Percentiles rank a stretch among this genome's conserved stretches.
phyloP scores from a whole-genome alignment of 2,888 invertebrate genomes.

The Agrypnus murinus region DNA sequence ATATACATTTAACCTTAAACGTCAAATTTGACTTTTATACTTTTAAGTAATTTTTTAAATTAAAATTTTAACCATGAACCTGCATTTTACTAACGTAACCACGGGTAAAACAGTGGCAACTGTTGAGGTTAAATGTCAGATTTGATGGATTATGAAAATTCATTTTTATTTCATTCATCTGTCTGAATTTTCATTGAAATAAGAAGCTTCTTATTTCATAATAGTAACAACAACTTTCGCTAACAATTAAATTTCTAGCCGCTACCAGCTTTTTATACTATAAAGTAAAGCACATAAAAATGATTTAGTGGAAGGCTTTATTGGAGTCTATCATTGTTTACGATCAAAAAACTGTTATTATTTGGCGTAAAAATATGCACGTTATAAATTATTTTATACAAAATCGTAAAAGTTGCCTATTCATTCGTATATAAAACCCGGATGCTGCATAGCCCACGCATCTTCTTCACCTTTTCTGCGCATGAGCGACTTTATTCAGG shows the following conservation, averaged over 20 bases:
- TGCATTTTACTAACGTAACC: not conserved
- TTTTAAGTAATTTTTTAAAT: slow-evolving; percentile 3
- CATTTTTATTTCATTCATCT: slow-evolving; percentile 13
- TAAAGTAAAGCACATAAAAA: too few relatives aligned
- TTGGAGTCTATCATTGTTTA: not conserved
- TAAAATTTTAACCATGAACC: slow-evolving; percentile 12
- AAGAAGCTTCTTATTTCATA: not conserved
- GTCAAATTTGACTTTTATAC: not conserved
- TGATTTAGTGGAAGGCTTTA: not conserved
- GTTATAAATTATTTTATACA: slow-evolving; percentile 6
- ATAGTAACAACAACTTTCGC: not conserved
- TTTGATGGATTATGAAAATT: slow-evolving; percentile 15
- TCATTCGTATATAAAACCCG: slow-evolving; percentile 34
- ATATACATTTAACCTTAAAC: not conserved
- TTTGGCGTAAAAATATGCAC: slow-evolving; percentile 12
- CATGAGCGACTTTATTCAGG: slow-evolving; percentile 43
- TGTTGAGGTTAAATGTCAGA: slow-evolving; percentile 11
- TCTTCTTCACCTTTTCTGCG: slow-evolving; percentile 28
- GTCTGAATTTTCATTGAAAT: not conserved
- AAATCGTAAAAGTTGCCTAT: slow-evolving; percentile 15
- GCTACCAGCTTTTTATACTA: too few relatives aligned
- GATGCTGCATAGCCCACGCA: slow-evolving; percentile 43
- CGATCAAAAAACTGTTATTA: not conserved
- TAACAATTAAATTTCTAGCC: not conserved
- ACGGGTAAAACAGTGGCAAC: slow-evolving; percentile 7